Percentiles rank a stretch among this genome's conserved stretches.
Conservation (phyloP, 2,113 vertebrate genomes). For the Oreochromis tanganicae region DNA sequence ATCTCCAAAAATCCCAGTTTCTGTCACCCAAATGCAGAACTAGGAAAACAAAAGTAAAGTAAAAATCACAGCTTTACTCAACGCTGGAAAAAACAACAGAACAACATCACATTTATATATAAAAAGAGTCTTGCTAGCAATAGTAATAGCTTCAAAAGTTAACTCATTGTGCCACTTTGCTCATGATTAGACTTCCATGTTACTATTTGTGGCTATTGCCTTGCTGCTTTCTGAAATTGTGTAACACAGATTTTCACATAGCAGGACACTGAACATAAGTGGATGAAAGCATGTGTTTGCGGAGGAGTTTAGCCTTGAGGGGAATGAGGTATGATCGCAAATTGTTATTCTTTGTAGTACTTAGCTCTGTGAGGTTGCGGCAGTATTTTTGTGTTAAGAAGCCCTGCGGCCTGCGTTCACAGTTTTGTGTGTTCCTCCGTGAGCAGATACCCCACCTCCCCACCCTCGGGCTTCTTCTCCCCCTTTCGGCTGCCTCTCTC, state of each 20-base stretch:
- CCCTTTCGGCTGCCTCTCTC: neutral
- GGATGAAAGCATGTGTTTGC: conserved; percentile 33
- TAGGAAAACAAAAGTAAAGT: neutral
- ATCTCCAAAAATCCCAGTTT: neutral
- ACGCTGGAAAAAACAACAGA: neutral
- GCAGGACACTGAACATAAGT: neutral
- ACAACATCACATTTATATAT: neutral
- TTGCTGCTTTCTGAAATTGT: neutral
- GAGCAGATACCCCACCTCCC: neutral
- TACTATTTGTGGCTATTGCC: neutral
- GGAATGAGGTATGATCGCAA: conserved; percentile 18
- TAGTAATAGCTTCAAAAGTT: neutral
- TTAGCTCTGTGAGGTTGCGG: conserved; percentile 1
- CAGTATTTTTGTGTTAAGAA: conserved; percentile 10
- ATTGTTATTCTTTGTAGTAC: conserved; percentile 12
- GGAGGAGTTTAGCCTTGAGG: conserved; percentile 35
- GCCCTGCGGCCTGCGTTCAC: neutral
- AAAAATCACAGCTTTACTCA: neutral
- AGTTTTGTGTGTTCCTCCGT: conserved; percentile 5
- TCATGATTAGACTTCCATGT: neutral
- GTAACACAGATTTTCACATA: neutral
- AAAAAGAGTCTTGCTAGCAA: neutral
- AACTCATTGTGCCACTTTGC: neutral
- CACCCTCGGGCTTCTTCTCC: neutral
- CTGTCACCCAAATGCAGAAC: neutral